These are phyloP conservation scores for Bubo scandiacus DNA, from an alignment of 2,113 vertebrate species.

Conservation along the genomic window DNA sequence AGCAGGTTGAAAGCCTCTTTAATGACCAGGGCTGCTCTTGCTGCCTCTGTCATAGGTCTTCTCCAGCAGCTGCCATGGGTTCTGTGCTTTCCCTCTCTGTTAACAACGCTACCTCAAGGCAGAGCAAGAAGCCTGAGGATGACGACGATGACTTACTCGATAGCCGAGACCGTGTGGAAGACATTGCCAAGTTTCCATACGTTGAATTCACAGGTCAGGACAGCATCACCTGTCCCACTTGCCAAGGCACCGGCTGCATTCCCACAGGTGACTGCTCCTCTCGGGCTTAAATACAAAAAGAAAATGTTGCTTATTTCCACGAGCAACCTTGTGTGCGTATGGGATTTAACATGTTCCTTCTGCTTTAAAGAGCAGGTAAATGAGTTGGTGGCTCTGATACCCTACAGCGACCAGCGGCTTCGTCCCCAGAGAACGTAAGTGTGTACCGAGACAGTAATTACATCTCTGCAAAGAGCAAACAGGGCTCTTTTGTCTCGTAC, in stretches of 20 bases:
- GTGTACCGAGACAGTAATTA: neutral
- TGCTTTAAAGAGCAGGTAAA: conserved; percentile 85
- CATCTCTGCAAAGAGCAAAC: neutral
- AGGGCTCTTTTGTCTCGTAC: neutral
- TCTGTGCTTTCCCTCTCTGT: neutral
- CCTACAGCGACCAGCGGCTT: conserved; percentile 91
- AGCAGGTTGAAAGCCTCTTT: fast-evolving
- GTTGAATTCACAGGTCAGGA: conserved; percentile 93
- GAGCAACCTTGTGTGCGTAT: fast-evolving
- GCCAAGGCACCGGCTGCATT: conserved; percentile 89
- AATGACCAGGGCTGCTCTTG: fast-evolving
- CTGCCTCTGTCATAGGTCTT: neutral
- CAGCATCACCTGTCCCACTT: conserved; percentile 91
- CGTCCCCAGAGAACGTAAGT: conserved; percentile 92
- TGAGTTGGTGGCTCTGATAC: conserved; percentile 92
- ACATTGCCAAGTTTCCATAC: conserved; percentile 88
- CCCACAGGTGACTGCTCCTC: conserved; percentile 80
- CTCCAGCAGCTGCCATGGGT: conserved; percentile 37
- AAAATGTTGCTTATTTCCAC: fast-evolving
- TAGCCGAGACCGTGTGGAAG: conserved; percentile 76
- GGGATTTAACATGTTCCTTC: neutral
- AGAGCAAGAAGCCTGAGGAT: conserved; percentile 27
- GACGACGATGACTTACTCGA: conserved; percentile 73
- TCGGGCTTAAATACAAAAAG: fast-evolving
- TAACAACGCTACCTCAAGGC: neutral